These are phyloP conservation scores for Lepidochitona cinerea DNA, from an alignment of 2,888 invertebrate species.

Conservation along the genomic window DNA sequence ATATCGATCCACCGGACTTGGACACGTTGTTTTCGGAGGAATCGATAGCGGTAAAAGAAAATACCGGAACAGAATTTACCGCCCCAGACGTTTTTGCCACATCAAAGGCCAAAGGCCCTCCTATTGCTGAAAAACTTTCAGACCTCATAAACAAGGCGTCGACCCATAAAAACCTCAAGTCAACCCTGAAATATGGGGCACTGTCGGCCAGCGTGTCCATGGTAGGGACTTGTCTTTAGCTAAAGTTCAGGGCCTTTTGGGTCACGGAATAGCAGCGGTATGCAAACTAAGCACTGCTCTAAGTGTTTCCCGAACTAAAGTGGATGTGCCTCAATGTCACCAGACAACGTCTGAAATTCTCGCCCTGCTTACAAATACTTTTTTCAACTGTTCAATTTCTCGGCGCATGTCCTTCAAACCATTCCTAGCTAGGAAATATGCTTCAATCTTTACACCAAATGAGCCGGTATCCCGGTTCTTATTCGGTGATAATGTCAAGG, in stretches of 20 bases:
- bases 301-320: background rate
- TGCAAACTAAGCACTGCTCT: background rate
- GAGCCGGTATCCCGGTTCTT: background rate
- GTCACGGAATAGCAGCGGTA: background rate
- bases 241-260: background rate
- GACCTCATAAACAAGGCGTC: no score
- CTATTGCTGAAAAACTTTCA: no score
- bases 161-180: background rate
- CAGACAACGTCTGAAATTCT: background rate
- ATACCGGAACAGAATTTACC: no score
- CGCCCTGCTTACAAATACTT: background rate
- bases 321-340: background rate
- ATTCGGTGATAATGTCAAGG: background rate
- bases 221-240: background rate
- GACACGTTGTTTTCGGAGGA: no score
- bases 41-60: no score
- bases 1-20: no score
- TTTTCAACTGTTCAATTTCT: background rate
- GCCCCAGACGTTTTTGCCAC: no score
- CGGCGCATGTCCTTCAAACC: background rate
- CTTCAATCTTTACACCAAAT: background rate
- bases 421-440: background rate
- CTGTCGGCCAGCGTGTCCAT: background rate
- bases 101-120: no score
- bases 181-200: background rate